Evolutionary conservation across 2,797 vertebrate genomes (phyloP), one percentile per base, ranked within the genome.

Genomic region (Gadopsis marmoratus): DNA sequence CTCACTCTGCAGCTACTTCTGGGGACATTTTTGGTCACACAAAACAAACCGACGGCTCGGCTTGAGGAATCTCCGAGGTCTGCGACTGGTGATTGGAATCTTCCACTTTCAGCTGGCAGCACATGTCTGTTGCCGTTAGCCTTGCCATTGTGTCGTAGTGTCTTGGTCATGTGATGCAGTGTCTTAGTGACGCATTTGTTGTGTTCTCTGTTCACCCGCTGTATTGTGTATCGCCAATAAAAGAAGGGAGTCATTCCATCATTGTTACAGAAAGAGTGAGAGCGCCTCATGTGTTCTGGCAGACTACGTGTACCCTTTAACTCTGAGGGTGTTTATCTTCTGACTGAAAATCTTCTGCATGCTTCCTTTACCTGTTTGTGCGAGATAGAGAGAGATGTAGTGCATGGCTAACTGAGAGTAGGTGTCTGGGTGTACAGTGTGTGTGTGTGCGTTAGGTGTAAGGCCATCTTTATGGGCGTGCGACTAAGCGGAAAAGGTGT

Each of bases 321-420:
- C 65, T 45, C 50, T 11, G 13, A 43, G 29, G 37, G 29, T 60
- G 68, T 56, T 67, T 71, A 56, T 74, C 64, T 31, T 33, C 48
- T 31, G 35, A 73, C 9, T 48, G 53, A 70, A 39, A 81, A 58
- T 64, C 63, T 56, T 71, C 65, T 37, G 9, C 47, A 60, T 73
- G 35, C 64, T 76, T 37, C 55, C 37, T 68, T 55, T 21, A 60
- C 50, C 35, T 54, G 50, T 33, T 1, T 45, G 71, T 70, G 47
- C 60, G 64, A 26, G 37, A 21, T 29, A 47, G 59, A 74, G 14
- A 53, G 37, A 45, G 16, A 41, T 16, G 9, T 0, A 13, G 35
- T 50, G 35, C 29, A n/a, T 8, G 41, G 23, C 26, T 21, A 41
- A 78, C 26, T 54, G 55, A 59, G 69, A 74, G 26, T 35, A 29